Evolutionary conservation across 2,113 vertebrate genomes (phyloP), one percentile per base, ranked within the genome.

Genomic region (Dipodomys spectabilis): DNA sequence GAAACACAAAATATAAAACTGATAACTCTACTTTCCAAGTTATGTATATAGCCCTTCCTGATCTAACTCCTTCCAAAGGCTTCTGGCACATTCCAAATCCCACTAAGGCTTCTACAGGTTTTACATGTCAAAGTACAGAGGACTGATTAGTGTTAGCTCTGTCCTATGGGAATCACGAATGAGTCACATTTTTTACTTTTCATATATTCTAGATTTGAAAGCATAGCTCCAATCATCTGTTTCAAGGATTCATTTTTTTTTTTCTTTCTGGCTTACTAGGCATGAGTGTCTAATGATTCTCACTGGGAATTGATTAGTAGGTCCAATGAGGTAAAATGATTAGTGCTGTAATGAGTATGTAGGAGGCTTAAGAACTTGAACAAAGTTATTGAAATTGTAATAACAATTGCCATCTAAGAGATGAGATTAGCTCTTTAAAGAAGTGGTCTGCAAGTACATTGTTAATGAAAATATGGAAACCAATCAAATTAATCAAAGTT

Each of bases 301-400:
- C 53, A 80, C 75, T 89, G 69, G 49, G 39, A 94, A 85, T 85
- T 86, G 69, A 89, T 94, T 86, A 92, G 69, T 71, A 87, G 74
- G 35, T 88, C 88, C 65, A 82, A 13, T 25, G 15, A 68, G 65
- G 44, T 92, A 68, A 82, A 77, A 89, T 92, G 65, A 89, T 83
- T 83, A 88, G 44, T 83, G 71, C 15, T 67, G 27, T 86, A 86
- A 89, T 92, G 72, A 86, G 27, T 79, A 78, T 79, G 44, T 81
- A 83, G 65, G 53, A 92, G 86, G 30, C 75, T 62, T 94, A 86
- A 65, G 64, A 92, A 60, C 32, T 92, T 86, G 60, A 53, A 67
- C 94, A 64, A 5, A 78, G 90, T 82, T 44, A 44, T 28, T 86
- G 72, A 94, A 86, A 82, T 82, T 88, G 78, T 94, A 94, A 83